phyloP scores from a whole-genome alignment of 2,888 invertebrate genomes.

The Eurois occulta region DNA sequence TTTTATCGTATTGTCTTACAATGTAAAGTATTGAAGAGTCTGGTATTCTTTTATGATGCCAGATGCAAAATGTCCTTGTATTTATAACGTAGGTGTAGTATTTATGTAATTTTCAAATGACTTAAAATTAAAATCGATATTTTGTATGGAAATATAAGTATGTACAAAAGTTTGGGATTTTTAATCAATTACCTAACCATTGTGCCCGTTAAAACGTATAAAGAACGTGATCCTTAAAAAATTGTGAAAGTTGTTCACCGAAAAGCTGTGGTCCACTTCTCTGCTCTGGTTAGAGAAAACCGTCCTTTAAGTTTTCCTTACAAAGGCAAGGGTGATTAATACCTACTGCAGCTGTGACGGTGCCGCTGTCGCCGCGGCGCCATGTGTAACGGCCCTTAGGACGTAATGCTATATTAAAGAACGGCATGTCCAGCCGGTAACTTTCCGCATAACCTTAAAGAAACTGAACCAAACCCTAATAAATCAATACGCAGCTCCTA shows the following conservation, averaged over 20 bases:
- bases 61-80: slow-evolving; percentile 68
- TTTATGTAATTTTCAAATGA: slow-evolving; percentile 75
- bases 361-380: too few relatives aligned
- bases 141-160: slow-evolving; percentile 82
- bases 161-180: slow-evolving; percentile 46
- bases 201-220: background rate
- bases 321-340: too few relatives aligned
- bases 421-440: background rate
- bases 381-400: background rate
- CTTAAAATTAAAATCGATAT: slow-evolving; percentile 74
- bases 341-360: too few relatives aligned
- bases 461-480: background rate
- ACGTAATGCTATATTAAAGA: background rate
- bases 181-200: slow-evolving; percentile 8
- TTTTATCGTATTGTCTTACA: slow-evolving; percentile 35
- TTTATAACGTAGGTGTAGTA: slow-evolving; percentile 70
- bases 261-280: too few relatives aligned
- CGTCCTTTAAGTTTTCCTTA: too few relatives aligned
- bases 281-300: too few relatives aligned
- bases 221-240: too few relatives aligned
- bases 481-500: slow-evolving; percentile 25
- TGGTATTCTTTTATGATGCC: slow-evolving; percentile 57
- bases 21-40: slow-evolving; percentile 60
- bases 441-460: background rate
- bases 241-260: too few relatives aligned